Percentiles rank a stretch among this genome's conserved stretches.
Evolutionary conservation across 2,113 vertebrate genomes (phyloP).

Genomic region (Nesoenas mayeri): DNA sequence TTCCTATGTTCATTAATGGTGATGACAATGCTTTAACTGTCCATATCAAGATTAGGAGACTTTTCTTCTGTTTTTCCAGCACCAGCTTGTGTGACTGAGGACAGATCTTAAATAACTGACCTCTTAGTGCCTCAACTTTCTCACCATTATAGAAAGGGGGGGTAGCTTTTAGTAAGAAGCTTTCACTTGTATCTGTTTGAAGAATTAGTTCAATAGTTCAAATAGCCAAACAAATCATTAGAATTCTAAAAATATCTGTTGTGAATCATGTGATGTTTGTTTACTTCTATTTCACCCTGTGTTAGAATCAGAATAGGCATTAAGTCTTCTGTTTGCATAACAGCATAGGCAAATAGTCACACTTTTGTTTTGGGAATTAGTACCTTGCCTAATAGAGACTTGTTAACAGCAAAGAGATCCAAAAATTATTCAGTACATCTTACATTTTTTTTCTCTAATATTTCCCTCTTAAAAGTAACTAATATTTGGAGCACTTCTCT

Average conservation of each 20-base stretch:
- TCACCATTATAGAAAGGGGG: background rate
- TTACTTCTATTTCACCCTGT: background rate
- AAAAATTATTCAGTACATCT: background rate
- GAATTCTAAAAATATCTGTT: slow-evolving; percentile 7
- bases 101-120: background rate
- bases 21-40: background rate
- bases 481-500: background rate
- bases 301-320: slow-evolving; percentile 7
- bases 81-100: background rate
- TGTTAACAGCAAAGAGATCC: background rate
- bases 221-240: background rate
- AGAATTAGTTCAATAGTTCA: background rate
- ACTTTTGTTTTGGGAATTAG: background rate
- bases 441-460: background rate
- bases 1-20: background rate
- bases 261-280: background rate
- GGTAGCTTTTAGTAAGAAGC: background rate
- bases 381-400: background rate
- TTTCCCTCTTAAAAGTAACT: background rate
- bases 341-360: slow-evolving; percentile 9
- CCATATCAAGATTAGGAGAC: background rate
- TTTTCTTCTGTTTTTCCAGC: background rate
- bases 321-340: slow-evolving; percentile 1
- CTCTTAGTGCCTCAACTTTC: background rate
- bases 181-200: background rate